A percentile compares a stretch with the other conserved stretches of the same genome.
These are phyloP conservation scores for Ophraella communa DNA, from an alignment of 2,888 invertebrate species.

Conservation along the genomic window DNA sequence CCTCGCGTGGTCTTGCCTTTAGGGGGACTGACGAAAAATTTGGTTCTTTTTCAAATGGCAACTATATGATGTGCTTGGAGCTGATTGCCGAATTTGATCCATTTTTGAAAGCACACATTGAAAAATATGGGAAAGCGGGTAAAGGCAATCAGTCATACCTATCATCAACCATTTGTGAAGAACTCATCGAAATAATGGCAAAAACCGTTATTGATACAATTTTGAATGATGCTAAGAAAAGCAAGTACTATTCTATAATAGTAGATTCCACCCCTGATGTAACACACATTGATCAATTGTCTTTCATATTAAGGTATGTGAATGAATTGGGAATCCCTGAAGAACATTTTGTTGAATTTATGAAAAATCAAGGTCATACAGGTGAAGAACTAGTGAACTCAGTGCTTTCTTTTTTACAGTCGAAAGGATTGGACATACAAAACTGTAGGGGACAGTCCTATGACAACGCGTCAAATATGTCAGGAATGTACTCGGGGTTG, in stretches of 20 bases:
- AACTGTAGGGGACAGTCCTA: conserved; percentile 44
- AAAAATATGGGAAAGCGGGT: conserved; percentile 27
- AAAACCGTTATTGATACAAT: conserved; percentile 15
- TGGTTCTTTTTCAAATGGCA: conserved; percentile 43
- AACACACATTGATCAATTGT: conserved; percentile 5
- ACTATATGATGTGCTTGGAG: conserved; percentile 46
- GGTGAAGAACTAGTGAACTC: conserved; percentile 6
- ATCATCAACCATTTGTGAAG: conserved; percentile 9
- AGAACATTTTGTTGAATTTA: conserved; percentile 1
- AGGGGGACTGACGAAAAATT: conserved; percentile 42
- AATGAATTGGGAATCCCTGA: neutral
- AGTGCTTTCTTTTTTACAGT: conserved; percentile 15
- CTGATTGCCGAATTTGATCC: conserved; percentile 47
- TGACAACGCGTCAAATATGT: conserved; percentile 49
- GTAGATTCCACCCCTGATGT: conserved; percentile 14
- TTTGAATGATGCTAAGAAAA: conserved; percentile 17
- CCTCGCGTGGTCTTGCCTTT: conserved; percentile 35
- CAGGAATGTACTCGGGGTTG: conserved; percentile 41
- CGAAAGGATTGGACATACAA: conserved; percentile 2
- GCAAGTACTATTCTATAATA: conserved; percentile 16
- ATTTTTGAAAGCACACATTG: conserved; percentile 45
- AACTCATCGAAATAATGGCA: conserved; percentile 12
- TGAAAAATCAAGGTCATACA: neutral
- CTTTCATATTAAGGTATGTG: neutral
- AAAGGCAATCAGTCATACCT: conserved; percentile 13